Evolutionary conservation across 2,888 invertebrate genomes (phyloP).

Genomic region (Gymnocheta viridis): DNA sequence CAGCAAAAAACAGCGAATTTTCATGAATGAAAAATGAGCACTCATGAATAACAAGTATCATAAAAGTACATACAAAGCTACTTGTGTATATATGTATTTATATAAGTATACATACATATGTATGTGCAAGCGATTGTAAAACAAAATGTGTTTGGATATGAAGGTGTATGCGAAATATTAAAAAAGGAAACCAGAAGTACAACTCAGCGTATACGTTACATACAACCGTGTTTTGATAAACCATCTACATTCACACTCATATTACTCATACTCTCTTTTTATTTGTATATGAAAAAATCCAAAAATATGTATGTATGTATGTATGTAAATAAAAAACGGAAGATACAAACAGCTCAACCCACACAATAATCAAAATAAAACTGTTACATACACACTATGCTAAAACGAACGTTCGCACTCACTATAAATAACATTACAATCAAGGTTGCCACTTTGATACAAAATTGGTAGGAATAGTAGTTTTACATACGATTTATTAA

Average conservation of each 20-base stretch:
- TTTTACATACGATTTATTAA: too few species aligned
- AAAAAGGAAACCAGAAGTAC: conserved; percentile 25
- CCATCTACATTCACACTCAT: neutral
- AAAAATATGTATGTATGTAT: too few species aligned
- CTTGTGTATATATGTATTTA: too few species aligned
- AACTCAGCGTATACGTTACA: conserved; percentile 59
- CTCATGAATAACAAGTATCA: conserved; percentile 49
- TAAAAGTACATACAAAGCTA: neutral
- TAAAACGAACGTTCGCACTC: neutral
- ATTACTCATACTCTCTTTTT: neutral
- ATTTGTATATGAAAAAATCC: neutral
- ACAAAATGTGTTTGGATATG: neutral
- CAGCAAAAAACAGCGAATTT: conserved; percentile 32
- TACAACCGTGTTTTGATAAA: conserved; percentile 30
- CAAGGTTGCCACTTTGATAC: neutral
- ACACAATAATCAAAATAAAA: conserved; percentile 13
- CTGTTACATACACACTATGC: conserved; percentile 9
- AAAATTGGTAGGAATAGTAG: too few species aligned
- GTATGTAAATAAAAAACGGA: neutral
- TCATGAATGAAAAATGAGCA: conserved; percentile 63
- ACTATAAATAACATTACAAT: neutral
- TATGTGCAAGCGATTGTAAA: neutral
- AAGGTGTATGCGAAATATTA: neutral
- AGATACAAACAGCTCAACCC: neutral
- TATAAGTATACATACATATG: neutral